A percentile compares a stretch with the other conserved stretches of the same genome.
Conservation (phyloP, 92 coral and sea anemone genomes). For the Ricordea florida region DNA sequence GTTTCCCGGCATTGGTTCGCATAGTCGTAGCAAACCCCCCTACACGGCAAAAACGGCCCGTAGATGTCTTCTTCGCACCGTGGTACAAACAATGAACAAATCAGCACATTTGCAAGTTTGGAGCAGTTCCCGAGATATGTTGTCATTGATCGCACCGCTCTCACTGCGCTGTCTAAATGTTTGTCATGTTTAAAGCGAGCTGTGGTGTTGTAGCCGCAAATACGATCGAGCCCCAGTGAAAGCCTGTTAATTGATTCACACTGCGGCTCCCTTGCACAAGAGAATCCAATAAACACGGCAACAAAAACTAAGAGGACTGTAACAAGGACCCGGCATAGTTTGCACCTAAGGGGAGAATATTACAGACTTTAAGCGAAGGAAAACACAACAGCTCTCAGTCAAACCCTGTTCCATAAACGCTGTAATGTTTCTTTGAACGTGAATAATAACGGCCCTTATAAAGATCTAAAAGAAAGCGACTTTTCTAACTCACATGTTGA, state of each 20-base stretch:
- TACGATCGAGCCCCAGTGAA: constrained; percentile 16
- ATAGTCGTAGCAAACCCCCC: constrained; percentile 57
- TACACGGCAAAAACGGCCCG: constrained; percentile 65
- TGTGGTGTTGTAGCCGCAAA: constrained; percentile 69
- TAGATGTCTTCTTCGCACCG: constrained; percentile 53
- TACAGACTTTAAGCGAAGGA: no score
- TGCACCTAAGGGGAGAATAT: constrained; percentile 6
- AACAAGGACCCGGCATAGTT: not conserved
- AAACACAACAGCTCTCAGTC: no score
- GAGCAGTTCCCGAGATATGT: constrained; percentile 32
- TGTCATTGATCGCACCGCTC: constrained; percentile 4
- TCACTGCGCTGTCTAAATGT: constrained; percentile 38
- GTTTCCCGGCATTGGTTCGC: constrained; percentile 22
- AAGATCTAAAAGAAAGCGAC: no score
- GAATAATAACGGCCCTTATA: no score
- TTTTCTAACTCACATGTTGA: no score
- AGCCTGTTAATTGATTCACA: constrained; percentile 13
- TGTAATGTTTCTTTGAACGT: no score
- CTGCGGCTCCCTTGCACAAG: not conserved
- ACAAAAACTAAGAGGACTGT: not conserved
- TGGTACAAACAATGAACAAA: constrained; percentile 59
- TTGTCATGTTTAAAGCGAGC: constrained; percentile 9
- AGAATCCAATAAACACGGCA: not conserved
- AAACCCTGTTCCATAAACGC: no score
- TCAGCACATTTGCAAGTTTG: constrained; percentile 14